Evolutionary conservation across 2,113 vertebrate species (phyloP).

Genomic region (Scolopax mira): DNA sequence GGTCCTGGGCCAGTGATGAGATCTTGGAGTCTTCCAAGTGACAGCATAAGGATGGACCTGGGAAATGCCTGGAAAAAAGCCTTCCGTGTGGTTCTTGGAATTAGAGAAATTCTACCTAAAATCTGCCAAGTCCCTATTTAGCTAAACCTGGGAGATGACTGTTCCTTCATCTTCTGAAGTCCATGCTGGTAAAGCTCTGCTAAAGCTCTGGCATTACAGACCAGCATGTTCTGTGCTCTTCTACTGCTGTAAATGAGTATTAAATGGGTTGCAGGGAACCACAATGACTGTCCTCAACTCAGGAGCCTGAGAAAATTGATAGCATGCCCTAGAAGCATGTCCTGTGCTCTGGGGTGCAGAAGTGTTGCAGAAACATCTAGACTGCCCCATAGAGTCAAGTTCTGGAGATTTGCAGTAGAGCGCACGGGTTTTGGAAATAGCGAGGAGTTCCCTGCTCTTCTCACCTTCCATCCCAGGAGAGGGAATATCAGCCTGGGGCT

Average conservation of each 20-base stretch:
- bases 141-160: neutral
- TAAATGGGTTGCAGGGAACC: neutral
- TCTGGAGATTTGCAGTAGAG: neutral
- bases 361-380: neutral
- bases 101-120: neutral
- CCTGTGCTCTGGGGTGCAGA: neutral
- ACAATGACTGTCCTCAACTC: neutral
- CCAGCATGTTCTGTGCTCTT: neutral
- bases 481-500: neutral
- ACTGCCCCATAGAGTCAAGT: neutral
- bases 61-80: conserved; percentile 4
- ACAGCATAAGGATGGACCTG: neutral
- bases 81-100: neutral
- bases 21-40: neutral
- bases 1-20: neutral
- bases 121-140: neutral
- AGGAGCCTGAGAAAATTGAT: neutral
- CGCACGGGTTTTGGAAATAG: neutral
- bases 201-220: neutral
- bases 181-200: neutral
- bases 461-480: neutral
- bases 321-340: neutral
- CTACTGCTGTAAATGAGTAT: neutral
- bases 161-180: neutral
- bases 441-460: neutral